A percentile compares a stretch with the other conserved stretches of the same genome.
Conservation (phyloP, 2,888 invertebrate species). For the Eupithecia pulchellata region DNA sequence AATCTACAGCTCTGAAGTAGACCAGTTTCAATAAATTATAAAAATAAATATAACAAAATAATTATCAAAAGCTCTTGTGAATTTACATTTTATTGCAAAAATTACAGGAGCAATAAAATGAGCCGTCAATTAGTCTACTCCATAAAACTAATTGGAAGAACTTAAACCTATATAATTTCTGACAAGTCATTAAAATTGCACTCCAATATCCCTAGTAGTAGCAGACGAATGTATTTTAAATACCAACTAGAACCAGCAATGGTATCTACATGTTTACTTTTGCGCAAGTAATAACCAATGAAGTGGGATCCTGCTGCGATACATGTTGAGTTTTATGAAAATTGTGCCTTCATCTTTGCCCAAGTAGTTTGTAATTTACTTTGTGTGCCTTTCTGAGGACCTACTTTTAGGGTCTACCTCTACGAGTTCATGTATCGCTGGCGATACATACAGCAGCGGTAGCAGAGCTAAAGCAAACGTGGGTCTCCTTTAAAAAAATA, state of each 20-base stretch:
- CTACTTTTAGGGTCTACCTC: neutral
- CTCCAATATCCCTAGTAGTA: neutral
- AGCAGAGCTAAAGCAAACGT: too few species aligned
- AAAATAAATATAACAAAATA: neutral
- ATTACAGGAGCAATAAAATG: neutral
- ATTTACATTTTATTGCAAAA: conserved; percentile 13
- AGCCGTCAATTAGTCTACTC: neutral
- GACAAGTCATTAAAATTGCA: neutral
- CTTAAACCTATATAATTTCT: neutral
- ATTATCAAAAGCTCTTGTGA: conserved; percentile 16
- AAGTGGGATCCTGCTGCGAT: conserved; percentile 4
- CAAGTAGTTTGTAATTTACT: conserved; percentile 1
- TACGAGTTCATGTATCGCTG: neutral
- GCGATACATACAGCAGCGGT: neutral
- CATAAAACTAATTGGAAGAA: neutral
- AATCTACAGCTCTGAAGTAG: neutral
- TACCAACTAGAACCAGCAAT: neutral
- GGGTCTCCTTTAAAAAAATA: too few species aligned
- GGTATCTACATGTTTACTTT: neutral
- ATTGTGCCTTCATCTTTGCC: conserved; percentile 1
- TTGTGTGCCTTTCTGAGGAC: neutral
- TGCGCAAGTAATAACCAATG: conserved; percentile 6
- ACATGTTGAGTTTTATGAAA: neutral
- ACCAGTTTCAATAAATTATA: neutral
- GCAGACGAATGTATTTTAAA: neutral